Base-by-base conservation (phyloP, 2,113 vertebrate genomes). In the Calcarius ornatus region DNA sequence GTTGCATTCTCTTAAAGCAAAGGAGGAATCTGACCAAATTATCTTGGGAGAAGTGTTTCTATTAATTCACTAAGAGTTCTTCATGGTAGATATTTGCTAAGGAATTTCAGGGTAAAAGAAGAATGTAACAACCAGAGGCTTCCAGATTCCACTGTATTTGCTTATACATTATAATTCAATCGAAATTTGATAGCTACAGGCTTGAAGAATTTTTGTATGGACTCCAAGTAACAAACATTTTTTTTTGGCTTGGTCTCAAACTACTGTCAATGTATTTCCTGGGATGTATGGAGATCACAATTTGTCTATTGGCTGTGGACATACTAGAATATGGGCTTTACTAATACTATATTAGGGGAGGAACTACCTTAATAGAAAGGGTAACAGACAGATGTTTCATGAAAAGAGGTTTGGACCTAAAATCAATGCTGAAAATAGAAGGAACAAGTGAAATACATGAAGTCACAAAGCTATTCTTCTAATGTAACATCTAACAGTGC, bases 181-280 rank as follows among this genome's bases (percentile, higher is more conserved):
- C 65, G 42, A 54, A 40, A 79, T 50, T 54, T 68, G 16, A 22
- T 48, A 72, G 11, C 37, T 84, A 22, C 6, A 77, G 12, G 50
- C 10, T n/a, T 17, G 21, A 63, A 88, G 17, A 24, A 7, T 15
- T 57, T 30, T 59, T 48, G 1, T 42, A 35, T 63, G 28, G 33
- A 30, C 16, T 57, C 0, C 0, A 86, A 70, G 9, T 56, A 73
- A 65, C 6, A 78, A 81, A 30, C 0, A 0, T 9, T 31, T 20
- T 23, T 43, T 25, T 28, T 28, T 33, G 28, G 0, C 11, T 61
- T 65, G 8, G 12, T 75, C 28, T 59, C 37, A 75, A 23, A 21
- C 10, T 81, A 6, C 10, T 76, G 17, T 48, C 6, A 15, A 0
- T 47, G 9, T 81, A 51, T 81, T 59, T 81, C 37, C 56, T 63